These are phyloP conservation scores for Arvicanthis niloticus DNA, from an alignment of 2,113 vertebrate genomes.

Conservation along the genomic window DNA sequence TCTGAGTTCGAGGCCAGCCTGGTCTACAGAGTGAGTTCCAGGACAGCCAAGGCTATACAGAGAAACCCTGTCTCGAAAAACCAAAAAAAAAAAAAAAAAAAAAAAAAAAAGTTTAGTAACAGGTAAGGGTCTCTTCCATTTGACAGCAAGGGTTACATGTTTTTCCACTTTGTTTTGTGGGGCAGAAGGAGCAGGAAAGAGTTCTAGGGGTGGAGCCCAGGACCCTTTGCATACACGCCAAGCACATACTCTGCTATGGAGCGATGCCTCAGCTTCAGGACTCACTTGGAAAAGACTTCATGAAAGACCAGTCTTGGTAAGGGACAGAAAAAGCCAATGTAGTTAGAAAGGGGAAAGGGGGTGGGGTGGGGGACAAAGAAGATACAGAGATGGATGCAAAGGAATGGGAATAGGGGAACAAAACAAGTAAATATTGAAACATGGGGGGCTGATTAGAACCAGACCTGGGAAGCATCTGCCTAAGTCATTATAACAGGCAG, in stretches of 20 bases:
- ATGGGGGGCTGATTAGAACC: background rate
- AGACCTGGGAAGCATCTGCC: background rate
- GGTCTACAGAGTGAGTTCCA: too few relatives aligned
- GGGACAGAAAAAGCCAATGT: background rate
- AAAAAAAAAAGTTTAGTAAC: background rate
- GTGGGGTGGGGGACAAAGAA: background rate
- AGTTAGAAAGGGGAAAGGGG: background rate
- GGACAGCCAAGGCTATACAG: too few relatives aligned
- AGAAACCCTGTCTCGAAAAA: too few relatives aligned
- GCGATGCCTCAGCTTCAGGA: background rate
- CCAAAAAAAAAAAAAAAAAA: too few relatives aligned
- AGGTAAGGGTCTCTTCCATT: background rate
- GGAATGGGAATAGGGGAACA: background rate
- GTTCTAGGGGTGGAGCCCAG: background rate
- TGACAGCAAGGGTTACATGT: background rate
- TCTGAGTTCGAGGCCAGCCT: too few relatives aligned
- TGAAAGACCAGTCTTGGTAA: background rate
- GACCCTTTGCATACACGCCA: background rate
- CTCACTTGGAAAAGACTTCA: background rate
- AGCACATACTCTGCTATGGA: background rate
- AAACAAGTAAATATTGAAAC: background rate
- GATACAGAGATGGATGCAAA: background rate
- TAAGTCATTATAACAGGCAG: background rate
- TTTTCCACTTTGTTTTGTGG: background rate
- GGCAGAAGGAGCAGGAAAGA: background rate